Percentiles rank a stretch among this genome's conserved stretches.
These are phyloP conservation scores for Drosophila austrosaltans DNA, from an alignment of 2,888 invertebrate species.

Conservation along the genomic window DNA sequence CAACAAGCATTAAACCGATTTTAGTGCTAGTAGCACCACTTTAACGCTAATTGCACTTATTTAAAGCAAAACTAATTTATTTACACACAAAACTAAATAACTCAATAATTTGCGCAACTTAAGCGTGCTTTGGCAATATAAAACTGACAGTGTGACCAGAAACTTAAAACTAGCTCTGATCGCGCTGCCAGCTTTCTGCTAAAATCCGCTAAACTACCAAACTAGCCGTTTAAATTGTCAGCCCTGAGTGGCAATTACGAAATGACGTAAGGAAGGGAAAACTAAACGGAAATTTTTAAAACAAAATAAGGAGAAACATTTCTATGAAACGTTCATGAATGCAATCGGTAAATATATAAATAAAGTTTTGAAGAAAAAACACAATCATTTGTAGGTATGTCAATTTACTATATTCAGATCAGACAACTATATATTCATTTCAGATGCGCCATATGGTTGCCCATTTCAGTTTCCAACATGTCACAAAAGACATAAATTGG, in stretches of 20 bases:
- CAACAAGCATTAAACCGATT: too few relatives aligned
- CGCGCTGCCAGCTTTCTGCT: neutral
- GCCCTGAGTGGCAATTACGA: neutral
- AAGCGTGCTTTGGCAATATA: neutral
- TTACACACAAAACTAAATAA: neutral
- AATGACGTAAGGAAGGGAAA: neutral
- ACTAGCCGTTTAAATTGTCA: neutral
- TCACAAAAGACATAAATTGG: conserved; percentile 11
- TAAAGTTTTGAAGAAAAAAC: too few relatives aligned
- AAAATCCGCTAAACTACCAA: neutral
- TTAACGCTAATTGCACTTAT: neutral
- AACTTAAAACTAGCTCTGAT: neutral
- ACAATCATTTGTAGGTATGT: too few relatives aligned
- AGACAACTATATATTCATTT: neutral
- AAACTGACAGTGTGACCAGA: neutral
- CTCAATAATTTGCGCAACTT: neutral
- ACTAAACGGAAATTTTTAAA: too few relatives aligned
- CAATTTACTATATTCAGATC: neutral
- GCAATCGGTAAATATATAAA: neutral
- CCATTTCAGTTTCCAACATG: conserved; percentile 6
- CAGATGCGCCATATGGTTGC: neutral
- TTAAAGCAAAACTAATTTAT: neutral
- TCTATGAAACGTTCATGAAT: too few relatives aligned
- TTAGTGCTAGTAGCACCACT: neutral
- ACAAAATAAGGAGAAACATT: too few relatives aligned